Base-by-base conservation (phyloP, 2,888 invertebrate genomes). In the Drosophila neotestacea region DNA sequence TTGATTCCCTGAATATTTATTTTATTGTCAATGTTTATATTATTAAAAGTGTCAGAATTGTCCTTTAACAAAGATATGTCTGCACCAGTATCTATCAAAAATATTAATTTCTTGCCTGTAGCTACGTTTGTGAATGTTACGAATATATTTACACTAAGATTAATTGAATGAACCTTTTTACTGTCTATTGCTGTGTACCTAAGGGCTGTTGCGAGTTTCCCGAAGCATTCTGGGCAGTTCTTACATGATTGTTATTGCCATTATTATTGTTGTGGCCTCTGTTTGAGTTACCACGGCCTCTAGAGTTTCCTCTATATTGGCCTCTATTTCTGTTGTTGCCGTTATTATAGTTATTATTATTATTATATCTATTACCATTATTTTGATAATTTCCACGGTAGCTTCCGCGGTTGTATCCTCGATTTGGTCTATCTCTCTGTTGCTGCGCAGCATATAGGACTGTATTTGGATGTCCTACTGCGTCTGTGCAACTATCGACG, bases 1-100 rank as follows among this genome's bases (percentile, higher is more conserved):
- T 44, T n/a, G 13, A 63, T 50, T 11, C 54, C 54, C 30, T 47
- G 47, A 36, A 56, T 56, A 22, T 56, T 30, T 7, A 39, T 58
- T 47, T 27, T 58, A 1, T 11, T 50, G n/a, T 42, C 13, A 6
- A 10, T 11, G 22, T 22, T 22, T 1, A 22, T 2, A 22, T 22
- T 22, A 22, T 22, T 22, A 22, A 22, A 22, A 22, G 2, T 55
- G 27, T 48, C 48, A 4, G 32, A 32, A 16, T 48, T 34, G 30
- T 48, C 16, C 16, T 48, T 48, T 48, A 34, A 34, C n/a, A 34
- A 10, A 4, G 32, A 48, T 6, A 48, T 48, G 6, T 48, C 48
- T 48, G 48, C 16, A 48, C 48, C 48, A 34, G 48, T 48, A 11
- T 48, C 48, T 34, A 51, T 27, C 22, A 51, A 51, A n/a, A 51